Percentiles rank a stretch among this genome's conserved stretches.
Evolutionary conservation across 2,888 invertebrate species (phyloP).

Genomic region (Drosophila subsilvestris): DNA sequence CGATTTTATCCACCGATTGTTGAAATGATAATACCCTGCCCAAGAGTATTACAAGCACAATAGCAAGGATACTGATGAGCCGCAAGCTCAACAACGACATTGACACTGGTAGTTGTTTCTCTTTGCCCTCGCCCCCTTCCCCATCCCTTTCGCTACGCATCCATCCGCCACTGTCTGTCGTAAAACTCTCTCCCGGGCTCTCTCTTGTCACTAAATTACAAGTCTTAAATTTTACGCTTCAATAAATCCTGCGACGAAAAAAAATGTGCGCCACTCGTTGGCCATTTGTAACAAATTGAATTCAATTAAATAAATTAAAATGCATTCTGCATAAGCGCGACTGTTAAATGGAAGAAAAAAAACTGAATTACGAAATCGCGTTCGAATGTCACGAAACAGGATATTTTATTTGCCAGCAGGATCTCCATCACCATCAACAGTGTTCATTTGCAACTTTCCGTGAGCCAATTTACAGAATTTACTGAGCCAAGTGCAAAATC

Average conservation of each 20-base stretch:
- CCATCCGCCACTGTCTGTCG: conserved; percentile 32
- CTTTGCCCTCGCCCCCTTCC: neutral
- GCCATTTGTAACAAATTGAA: conserved; percentile 69
- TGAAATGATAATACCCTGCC: neutral
- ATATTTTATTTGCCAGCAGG: conserved; percentile 5
- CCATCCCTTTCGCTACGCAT: conserved; percentile 1
- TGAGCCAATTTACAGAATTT: conserved; percentile 49
- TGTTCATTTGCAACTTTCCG: conserved; percentile 42
- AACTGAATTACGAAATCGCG: conserved; percentile 29
- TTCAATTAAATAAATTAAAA: conserved; percentile 77
- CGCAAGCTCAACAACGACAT: conserved; percentile 62
- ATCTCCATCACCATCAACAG: neutral
- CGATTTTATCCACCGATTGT: too few species aligned
- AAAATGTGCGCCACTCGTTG: conserved; percentile 31
- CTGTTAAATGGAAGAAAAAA: conserved; percentile 50
- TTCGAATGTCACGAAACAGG: conserved; percentile 16
- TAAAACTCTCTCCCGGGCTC: conserved; percentile 38
- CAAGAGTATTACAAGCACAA: conserved; percentile 14
- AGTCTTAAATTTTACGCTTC: conserved; percentile 73
- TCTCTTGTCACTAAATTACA: conserved; percentile 62
- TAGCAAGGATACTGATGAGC: conserved; percentile 49
- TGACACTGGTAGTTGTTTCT: conserved; percentile 51
- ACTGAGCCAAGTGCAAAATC: conserved; percentile 50
- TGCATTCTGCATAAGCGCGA: conserved; percentile 67
- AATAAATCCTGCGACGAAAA: conserved; percentile 62